A percentile compares a stretch with the other conserved stretches of the same genome.
Conservation (phyloP, 2,797 vertebrate species). For the Ptychadena robeensis region DNA sequence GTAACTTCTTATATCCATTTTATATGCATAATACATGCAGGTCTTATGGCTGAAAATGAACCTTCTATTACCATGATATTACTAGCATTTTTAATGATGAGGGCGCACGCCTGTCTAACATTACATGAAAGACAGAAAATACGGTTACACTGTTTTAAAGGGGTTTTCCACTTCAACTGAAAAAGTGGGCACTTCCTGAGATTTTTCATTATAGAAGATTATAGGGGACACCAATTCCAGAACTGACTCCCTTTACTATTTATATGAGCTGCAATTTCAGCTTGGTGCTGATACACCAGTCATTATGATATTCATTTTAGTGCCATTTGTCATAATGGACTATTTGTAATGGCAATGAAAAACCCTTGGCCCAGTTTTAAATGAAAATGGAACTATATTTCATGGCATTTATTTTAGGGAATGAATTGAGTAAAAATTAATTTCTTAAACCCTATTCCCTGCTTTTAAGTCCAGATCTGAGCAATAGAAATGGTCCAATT, state of each 20-base stretch:
- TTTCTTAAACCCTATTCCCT: no score
- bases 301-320: neutral
- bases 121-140: conserved; percentile 8
- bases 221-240: neutral
- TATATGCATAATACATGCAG: conserved; percentile 34
- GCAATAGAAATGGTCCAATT: no score
- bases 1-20: conserved; percentile 30
- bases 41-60: conserved; percentile 37
- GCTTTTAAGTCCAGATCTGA: no score
- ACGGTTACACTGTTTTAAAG: neutral
- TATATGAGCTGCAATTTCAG: neutral
- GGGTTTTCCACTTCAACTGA: neutral
- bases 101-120: neutral
- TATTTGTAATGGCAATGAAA: neutral
- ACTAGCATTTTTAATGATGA: conserved; percentile 17
- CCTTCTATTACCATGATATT: conserved; percentile 34
- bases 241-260: neutral
- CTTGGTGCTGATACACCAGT: neutral
- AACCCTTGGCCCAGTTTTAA: no score
- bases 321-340: neutral
- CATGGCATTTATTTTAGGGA: no score
- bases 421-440: no score
- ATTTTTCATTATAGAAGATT: neutral
- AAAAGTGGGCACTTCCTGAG: neutral
- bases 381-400: neutral